A percentile compares a stretch with the other conserved stretches of the same genome.
phyloP scores from a whole-genome alignment of 2,888 invertebrate species.

The Erebia ligea region DNA sequence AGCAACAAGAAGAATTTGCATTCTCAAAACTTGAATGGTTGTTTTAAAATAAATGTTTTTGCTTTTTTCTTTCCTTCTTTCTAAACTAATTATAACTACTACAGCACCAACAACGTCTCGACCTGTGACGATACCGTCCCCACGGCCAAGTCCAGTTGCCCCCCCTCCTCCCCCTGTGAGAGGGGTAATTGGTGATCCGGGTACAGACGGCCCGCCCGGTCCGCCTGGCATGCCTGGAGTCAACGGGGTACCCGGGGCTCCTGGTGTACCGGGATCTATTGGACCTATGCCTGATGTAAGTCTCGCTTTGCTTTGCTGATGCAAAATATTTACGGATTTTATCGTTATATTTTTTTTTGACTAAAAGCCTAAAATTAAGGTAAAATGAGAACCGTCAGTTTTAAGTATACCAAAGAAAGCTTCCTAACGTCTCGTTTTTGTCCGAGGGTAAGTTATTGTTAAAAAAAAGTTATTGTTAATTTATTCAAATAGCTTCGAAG shows the following conservation, averaged over 20 bases:
- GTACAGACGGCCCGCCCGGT: constrained; percentile 84
- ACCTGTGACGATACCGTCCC: constrained; percentile 42
- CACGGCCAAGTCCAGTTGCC: constrained; percentile 34
- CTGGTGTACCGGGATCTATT: constrained; percentile 87
- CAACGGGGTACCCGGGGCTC: constrained; percentile 85
- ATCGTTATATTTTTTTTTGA: too few relatives aligned
- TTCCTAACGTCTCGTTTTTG: too few relatives aligned
- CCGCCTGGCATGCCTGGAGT: constrained; percentile 84
- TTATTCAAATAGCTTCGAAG: not conserved
- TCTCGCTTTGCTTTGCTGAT: constrained; percentile 19
- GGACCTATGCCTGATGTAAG: constrained; percentile 88
- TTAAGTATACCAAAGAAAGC: too few relatives aligned
- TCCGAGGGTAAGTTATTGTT: too few relatives aligned
- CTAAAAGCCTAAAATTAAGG: too few relatives aligned
- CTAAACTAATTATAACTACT: not conserved
- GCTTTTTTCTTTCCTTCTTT: not conserved
- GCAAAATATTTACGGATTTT: too few relatives aligned
- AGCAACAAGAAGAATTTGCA: too few relatives aligned
- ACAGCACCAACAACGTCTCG: constrained; percentile 46
- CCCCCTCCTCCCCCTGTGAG: constrained; percentile 62
- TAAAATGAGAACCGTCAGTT: too few relatives aligned
- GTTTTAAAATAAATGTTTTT: too few relatives aligned
- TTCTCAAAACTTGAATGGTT: too few relatives aligned
- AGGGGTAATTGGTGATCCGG: constrained; percentile 79
- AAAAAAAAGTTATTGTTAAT: not conserved